Evolutionary conservation across 2,797 vertebrate genomes (phyloP), one percentile per base, ranked within the genome.

Genomic region (Glyptemys insculpta): DNA sequence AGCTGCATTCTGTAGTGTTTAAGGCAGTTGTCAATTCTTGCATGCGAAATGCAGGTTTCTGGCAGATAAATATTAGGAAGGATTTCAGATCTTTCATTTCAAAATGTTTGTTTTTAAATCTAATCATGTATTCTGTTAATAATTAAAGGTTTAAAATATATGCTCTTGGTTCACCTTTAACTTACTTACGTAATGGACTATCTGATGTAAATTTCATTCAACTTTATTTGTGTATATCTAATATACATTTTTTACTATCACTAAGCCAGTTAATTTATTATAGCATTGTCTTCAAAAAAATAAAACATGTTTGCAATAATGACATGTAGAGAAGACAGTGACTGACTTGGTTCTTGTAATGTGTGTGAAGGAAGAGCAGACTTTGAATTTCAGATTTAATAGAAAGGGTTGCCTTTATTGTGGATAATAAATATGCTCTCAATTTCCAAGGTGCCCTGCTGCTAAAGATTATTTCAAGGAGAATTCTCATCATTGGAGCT

Each of bases 401-500:
- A 85, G 86, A 87, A 47, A 72, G 37, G n/a, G 25, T 16, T 93
- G 52, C 41, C 23, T 93, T 94, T n/a, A 88, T 95, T 10, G 1
- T 81, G 52, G 54, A 85, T 97, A 56, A 93, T 78, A 14, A 62
- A 72, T 81, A 6, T 88, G 0, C 96, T 85, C 97, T 93, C 85
- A 12, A 52, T 82, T 94, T 62, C 15, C 79, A 97, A 99, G 99
- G 98, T 99, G 99, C 97, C 96, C 98, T 94, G 99, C 99, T 91
- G 99, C 99, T 78, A 99, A 99, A 97, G 99, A 99, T 89, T 99
- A 99, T 97, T 99, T 99, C 98, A 99, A 99, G 96, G 99, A 99
- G 92, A 98, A 99, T 95, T 99, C 99, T 19, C 99, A 99, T 90
- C 99, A 99, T 94, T 99, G 99, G 99, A 99, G 99, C 84, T 99